Evolutionary conservation across 2,888 invertebrate species (phyloP), one percentile per base, ranked within the genome.

Genomic region (Rhyacophila evoluta): DNA sequence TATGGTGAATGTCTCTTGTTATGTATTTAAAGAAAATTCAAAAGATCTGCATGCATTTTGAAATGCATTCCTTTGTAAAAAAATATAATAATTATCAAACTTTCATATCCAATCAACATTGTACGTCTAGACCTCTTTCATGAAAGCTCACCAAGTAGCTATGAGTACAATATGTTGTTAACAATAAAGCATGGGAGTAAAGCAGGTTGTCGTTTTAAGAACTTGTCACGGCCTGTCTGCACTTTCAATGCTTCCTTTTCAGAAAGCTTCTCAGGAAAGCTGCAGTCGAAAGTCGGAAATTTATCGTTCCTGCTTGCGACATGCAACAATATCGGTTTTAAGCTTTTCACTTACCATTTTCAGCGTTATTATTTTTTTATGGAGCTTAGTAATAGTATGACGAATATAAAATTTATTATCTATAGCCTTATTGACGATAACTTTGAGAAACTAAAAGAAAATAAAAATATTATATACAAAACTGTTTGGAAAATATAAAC

Each of bases 181-280:
- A 41, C 41, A 41, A 41, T 41, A 41, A 41, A 41, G 19, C 55
- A 55, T 55, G 55, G 19, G 19, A 15, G 55, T 19, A 55, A 55
- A 55, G 15, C 55, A 55, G 25, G 55, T 55, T 55, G 55, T 25
- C 55, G 55, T 55, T 55, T 55, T 55, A 15, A 55, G 19, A 55
- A 19, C 55, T 55, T 55, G 55, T 55, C 55, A 55, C 55, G 19
- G 55, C 55, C 15, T 19, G 55, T 55, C 55, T 55, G 55, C 19
- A 19, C 55, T 55, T 55, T 55, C 55, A 55, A 55, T 55, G 55
- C 55, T 55, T 55, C 55, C 55, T 55, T 55, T 55, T 55, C 15
- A 25, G 25, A 55, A 55, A 41, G 41, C 41, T 19, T 41, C 15
- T 41, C 41, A 41, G 41, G 41, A 41, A 38, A 55, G 55, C 55